phyloP scores from a whole-genome alignment of 2,113 vertebrate genomes.

The Myotis davidii region DNA sequence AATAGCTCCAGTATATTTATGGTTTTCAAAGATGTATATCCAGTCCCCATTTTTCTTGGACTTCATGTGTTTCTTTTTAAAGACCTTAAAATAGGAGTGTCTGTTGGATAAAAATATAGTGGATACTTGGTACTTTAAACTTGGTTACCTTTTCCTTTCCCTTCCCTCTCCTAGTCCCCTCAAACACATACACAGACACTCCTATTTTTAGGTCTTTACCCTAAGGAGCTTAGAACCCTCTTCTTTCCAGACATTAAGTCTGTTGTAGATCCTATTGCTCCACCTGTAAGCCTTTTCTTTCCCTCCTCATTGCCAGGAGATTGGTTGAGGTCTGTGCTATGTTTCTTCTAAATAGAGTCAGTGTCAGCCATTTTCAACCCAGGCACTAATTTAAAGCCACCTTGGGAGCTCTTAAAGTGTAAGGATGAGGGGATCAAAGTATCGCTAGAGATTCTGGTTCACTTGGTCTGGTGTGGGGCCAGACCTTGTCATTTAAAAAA shows the following conservation, averaged over 20 bases:
- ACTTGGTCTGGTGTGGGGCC: background rate
- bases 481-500: slow-evolving; percentile 42
- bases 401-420: background rate
- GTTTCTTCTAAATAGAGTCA: background rate
- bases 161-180: background rate
- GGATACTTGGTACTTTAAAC: background rate
- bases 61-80: slow-evolving; percentile 14
- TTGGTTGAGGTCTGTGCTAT: background rate
- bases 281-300: slow-evolving; percentile 14
- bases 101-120: background rate
- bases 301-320: background rate
- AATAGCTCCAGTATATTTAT: slow-evolving; percentile 3
- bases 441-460: background rate
- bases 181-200: background rate
- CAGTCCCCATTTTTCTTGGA: background rate
- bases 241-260: background rate
- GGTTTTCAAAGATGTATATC: slow-evolving; percentile 27
- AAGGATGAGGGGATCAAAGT: background rate
- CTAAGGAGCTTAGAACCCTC: background rate
- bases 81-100: background rate
- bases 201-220: slow-evolving; percentile 3
- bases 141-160: background rate
- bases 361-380: background rate
- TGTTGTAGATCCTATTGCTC: background rate
- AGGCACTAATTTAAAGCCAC: background rate